Evolutionary conservation across 1,140 invertebrate genomes (phyloP).

Genomic region (Apis cerana): DNA sequence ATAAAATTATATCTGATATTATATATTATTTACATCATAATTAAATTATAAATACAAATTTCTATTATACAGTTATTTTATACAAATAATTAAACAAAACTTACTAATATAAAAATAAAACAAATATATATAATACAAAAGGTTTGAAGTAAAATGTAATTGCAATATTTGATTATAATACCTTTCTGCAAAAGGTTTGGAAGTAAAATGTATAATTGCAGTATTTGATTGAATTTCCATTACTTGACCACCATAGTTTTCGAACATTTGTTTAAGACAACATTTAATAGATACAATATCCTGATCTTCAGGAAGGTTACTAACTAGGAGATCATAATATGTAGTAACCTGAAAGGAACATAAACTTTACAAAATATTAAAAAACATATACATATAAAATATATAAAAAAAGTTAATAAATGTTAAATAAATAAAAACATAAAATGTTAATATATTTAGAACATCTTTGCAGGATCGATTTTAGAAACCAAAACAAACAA

Average conservation of each 20-base stretch:
- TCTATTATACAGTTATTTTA: background rate
- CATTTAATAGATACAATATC: constrained; percentile 80
- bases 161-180: constrained; percentile 84
- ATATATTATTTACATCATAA: background rate
- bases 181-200: constrained; percentile 87
- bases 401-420: background rate
- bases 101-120: background rate
- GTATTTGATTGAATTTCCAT: constrained; percentile 83
- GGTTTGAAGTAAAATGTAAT: constrained; percentile 87
- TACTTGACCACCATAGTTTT: constrained; percentile 92
- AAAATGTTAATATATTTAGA: no score
- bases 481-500: no score
- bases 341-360: constrained; percentile 73
- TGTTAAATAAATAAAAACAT: no score
- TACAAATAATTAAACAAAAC: background rate
- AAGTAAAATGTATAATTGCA: constrained; percentile 88
- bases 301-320: constrained; percentile 81
- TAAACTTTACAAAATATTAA: constrained; percentile 33
- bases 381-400: background rate
- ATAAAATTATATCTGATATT: background rate
- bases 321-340: constrained; percentile 79
- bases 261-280: constrained; percentile 86
- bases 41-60: background rate
- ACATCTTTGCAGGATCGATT: no score
- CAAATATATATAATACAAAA: constrained; percentile 81